Base-by-base conservation (phyloP, 2,113 vertebrate genomes). In the Daubentonia madagascariensis region DNA sequence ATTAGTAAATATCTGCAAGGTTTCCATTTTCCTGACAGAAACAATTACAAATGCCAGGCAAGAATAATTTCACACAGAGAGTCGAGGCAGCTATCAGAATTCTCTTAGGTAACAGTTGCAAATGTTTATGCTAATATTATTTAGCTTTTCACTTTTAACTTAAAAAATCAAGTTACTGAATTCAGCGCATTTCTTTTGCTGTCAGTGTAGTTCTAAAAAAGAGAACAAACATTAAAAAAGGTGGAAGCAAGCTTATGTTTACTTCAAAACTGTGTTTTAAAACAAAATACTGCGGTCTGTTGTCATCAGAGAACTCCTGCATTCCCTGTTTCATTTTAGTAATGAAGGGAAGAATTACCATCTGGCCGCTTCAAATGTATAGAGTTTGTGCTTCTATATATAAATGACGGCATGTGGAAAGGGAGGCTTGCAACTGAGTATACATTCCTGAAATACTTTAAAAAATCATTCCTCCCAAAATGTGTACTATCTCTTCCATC, bases 1-100 rank as follows among this genome's bases (percentile, higher is more conserved):
- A 89, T 97, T 99, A 98, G 96, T 95, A 98, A 98, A 88, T 98
- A 95, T 97, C 96, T 96, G 92, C 91, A 97, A 98, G 97, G 97
- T 98, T 99, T 99, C 98, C 98, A 98, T 98, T 99, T 98, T 98
- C 98, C 98, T 99, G 98, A 98, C 98, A 99, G 98, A 98, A 99
- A 98, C 98, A 98, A 98, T 98, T 99, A 99, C 98, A 98, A 97
- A 97, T 91, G 98, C 87, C 98, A 98, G 54, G 98, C 98, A 99
- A 99, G 98, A 98, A 98, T 98, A 98, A 98, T 98, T 98, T 98
- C 96, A 94, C 61, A 84, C 70, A 95, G 96, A 98, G 97, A 96
- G 90, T 73, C 37, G 95, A 98, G 97, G 93, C 65, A 83, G 88
- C 61, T n/a, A 90, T 96, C 97, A 85, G 95, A 97, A 97, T 95